Evolutionary conservation across 2,113 vertebrate genomes (phyloP), one percentile per base, ranked within the genome.

Genomic region (Galbula dea): DNA sequence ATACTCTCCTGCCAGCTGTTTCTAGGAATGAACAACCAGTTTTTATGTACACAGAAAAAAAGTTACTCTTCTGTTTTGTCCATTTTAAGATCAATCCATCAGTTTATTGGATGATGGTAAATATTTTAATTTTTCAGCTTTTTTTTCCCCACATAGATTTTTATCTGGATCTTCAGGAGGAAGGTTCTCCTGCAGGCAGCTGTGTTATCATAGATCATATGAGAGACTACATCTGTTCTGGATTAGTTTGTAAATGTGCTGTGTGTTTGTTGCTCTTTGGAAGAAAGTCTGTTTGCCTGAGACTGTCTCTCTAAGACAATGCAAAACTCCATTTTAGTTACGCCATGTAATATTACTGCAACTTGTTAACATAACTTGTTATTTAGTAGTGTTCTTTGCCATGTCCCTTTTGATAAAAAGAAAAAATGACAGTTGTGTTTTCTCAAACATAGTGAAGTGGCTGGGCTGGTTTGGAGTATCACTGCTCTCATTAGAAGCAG

Each of bases 341-440:
- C 76, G 73, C 41, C 34, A 24, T 0, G 0, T 88, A 36, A 5
- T 49, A 17, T 23, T 67, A 67, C 51, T 24, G 49, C 37, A 86
- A 11, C 17, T 77, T 83, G 41, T 81, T 87, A 85, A n/a, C n/a
- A n/a, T n/a, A n/a, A n/a, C n/a, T n/a, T 83, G 41, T 81, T 87
- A 85, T 79, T 73, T n/a, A 41, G 27, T 71, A n/a, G 7, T 3
- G 1, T 71, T 88, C 41, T 59, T 88, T 77, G 34, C 20, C 5
- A 0, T 24, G 22, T 79, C 30, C n/a, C 34, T 81, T n/a, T 52
- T 62, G 51, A 34, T 83, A 36, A 8, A 26, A 55, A 68, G 10
- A 1, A 37, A 77, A 52, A 75, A n/a, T 0, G 5, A 9, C 12
- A 23, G 62, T 62, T 87, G 12, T 37, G 37, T 93, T 84, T 82